A percentile compares a stretch with the other conserved stretches of the same genome.
These are phyloP conservation scores for Cotesia glomerata DNA, from an alignment of 1,140 invertebrate genomes.

Conservation along the genomic window DNA sequence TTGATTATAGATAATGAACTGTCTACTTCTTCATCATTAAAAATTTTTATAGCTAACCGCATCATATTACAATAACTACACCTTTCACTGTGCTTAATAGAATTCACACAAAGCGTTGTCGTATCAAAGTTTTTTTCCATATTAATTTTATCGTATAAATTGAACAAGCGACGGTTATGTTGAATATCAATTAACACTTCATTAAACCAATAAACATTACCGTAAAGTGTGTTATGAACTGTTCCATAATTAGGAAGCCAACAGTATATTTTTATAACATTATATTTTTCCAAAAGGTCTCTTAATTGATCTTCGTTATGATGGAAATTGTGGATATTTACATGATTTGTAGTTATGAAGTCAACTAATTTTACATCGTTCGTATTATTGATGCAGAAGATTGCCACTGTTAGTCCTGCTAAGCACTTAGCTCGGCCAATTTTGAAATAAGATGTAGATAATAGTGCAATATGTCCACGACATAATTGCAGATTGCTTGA, in stretches of 20 bases:
- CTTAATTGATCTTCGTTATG: background rate
- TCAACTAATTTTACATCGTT: background rate
- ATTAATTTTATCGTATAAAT: background rate
- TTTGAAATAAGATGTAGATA: background rate
- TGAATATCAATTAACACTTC: background rate
- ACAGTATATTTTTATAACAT: background rate
- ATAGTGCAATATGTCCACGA: background rate
- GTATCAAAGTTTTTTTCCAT: background rate
- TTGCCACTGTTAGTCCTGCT: background rate
- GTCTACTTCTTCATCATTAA: background rate
- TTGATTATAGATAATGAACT: no score
- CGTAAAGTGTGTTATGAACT: background rate
- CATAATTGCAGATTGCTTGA: background rate
- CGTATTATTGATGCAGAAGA: background rate
- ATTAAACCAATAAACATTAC: background rate
- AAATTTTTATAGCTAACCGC: background rate
- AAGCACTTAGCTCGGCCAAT: background rate
- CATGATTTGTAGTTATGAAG: background rate
- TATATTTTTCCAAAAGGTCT: background rate
- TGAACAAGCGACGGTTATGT: background rate
- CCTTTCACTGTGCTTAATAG: background rate
- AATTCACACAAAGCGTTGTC: background rate
- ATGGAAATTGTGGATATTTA: background rate
- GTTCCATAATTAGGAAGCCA: conserved; percentile 1
- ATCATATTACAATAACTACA: background rate